Percentiles rank a stretch among this genome's conserved stretches.
Conservation (phyloP, 1,140 invertebrate species). For the Trypoxylus dichotomus region DNA sequence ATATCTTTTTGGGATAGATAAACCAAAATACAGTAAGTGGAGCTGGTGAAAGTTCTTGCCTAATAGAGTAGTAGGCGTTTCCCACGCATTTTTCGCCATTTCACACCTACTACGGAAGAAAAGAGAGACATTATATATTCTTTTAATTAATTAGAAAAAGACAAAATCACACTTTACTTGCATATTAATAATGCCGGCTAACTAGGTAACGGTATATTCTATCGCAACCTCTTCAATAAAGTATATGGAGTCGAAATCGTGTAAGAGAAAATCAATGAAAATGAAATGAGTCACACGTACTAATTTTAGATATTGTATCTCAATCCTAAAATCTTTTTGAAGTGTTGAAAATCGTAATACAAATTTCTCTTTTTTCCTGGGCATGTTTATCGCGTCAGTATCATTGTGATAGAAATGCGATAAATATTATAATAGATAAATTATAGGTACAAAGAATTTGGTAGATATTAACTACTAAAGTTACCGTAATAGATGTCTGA, state of each 20-base stretch:
- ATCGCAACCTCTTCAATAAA: slow-evolving; percentile 26
- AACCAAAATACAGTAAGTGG: slow-evolving; percentile 15
- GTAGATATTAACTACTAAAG: no score
- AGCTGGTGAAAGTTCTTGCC: slow-evolving; percentile 27
- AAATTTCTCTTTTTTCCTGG: not conserved
- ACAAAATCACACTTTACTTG: slow-evolving; percentile 34
- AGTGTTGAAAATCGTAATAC: not conserved
- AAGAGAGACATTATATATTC: slow-evolving; percentile 27
- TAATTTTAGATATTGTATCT: not conserved
- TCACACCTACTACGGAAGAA: slow-evolving; percentile 32
- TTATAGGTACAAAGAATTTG: no score
- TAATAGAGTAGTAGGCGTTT: slow-evolving; percentile 33
- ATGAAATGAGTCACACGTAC: not conserved
- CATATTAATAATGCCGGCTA: slow-evolving; percentile 40
- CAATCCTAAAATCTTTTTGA: not conserved
- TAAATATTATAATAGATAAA: no score
- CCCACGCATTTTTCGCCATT: slow-evolving; percentile 28
- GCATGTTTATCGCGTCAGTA: no score
- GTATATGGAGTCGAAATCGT: not conserved
- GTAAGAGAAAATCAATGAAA: slow-evolving; percentile 8
- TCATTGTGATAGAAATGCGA: no score
- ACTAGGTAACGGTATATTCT: slow-evolving; percentile 38
- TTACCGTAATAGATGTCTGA: no score
- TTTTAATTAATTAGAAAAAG: slow-evolving; percentile 31
- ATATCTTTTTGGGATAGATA: slow-evolving; percentile 9